Conservation (phyloP, 2,113 vertebrate genomes). For the Eclectus roratus region DNA sequence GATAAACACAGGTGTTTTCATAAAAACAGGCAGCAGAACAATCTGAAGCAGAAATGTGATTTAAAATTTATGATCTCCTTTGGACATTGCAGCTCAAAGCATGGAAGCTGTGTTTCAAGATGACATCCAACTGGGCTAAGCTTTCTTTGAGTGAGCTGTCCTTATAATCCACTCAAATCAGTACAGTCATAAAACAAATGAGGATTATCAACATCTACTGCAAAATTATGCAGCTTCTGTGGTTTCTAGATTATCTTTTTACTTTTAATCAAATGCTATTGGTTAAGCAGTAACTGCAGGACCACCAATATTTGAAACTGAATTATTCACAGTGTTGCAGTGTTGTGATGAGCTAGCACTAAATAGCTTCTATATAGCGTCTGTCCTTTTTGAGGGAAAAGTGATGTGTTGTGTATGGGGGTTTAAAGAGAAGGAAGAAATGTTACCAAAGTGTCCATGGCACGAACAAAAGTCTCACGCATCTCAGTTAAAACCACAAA, state of each 20-base stretch:
- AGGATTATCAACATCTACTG: constrained; percentile 20
- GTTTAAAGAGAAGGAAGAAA: neutral
- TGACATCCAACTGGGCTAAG: constrained; percentile 9
- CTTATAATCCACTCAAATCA: constrained; percentile 47
- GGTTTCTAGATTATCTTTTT: neutral
- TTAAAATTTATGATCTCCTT: neutral
- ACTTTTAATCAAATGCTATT: neutral
- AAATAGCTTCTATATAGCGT: neutral
- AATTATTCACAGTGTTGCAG: neutral
- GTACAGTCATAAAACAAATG: constrained; percentile 32
- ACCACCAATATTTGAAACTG: neutral
- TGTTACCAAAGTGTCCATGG: neutral
- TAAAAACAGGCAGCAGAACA: neutral
- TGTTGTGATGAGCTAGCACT: neutral
- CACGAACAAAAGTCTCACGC: fast-evolving
- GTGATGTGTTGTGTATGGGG: no score
- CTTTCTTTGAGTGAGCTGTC: constrained; percentile 2
- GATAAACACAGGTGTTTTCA: neutral
- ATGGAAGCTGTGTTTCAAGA: neutral
- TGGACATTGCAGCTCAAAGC: neutral
- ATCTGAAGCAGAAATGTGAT: neutral
- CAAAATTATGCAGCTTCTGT: neutral
- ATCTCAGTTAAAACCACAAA: neutral
- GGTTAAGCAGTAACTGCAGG: neutral
- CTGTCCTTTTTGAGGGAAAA: neutral